A percentile compares a stretch with the other conserved stretches of the same genome.
Conservation (phyloP, 2,113 vertebrate genomes). For the Neotoma lepida region DNA sequence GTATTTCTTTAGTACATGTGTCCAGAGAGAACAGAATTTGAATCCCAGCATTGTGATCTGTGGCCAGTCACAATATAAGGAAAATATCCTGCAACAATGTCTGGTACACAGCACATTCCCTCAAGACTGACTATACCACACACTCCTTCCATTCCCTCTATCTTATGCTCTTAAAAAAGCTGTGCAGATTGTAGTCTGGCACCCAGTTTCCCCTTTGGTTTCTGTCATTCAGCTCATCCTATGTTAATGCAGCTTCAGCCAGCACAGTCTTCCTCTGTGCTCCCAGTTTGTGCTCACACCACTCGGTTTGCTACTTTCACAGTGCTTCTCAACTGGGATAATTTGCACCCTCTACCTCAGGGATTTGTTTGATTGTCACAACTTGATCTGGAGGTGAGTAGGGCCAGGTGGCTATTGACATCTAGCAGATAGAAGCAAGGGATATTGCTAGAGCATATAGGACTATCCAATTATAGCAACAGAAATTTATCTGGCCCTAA, state of each 20-base stretch:
- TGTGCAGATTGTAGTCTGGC: neutral
- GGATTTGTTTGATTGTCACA: neutral
- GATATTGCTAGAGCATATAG: neutral
- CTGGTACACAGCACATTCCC: neutral
- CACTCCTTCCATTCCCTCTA: neutral
- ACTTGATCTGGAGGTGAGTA: neutral
- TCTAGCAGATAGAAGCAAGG: neutral
- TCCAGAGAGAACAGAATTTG: neutral
- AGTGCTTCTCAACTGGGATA: neutral
- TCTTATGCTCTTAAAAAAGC: neutral
- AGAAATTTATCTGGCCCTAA: neutral
- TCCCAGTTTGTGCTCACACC: neutral
- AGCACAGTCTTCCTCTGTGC: neutral
- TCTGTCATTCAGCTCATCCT: neutral
- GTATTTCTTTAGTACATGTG: neutral
- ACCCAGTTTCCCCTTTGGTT: neutral
- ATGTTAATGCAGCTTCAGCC: neutral
- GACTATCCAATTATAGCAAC: too few species aligned
- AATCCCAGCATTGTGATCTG: neutral
- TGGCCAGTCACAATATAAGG: neutral
- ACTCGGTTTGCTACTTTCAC: neutral
- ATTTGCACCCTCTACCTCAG: too few species aligned
- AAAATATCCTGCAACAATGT: neutral
- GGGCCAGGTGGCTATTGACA: neutral
- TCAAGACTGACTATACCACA: neutral